Base-by-base conservation (phyloP, 2,888 invertebrate species). In the Thereva unica region DNA sequence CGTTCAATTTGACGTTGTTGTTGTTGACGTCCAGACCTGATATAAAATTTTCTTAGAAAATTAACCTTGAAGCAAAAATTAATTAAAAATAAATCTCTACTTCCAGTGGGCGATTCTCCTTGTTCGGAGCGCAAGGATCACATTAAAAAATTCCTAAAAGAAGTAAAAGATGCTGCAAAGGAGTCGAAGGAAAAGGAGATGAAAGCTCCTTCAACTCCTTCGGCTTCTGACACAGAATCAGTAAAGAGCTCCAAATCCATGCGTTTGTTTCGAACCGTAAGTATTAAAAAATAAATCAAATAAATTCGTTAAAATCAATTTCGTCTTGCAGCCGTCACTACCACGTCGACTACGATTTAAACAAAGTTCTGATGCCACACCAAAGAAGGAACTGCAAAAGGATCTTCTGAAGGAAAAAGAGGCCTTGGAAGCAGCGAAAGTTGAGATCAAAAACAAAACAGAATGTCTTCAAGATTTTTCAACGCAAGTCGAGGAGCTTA, bases 371-470 rank as follows among this genome's bases (percentile, higher is more conserved):
- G 75, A 75, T 66, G 76, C 76, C 6, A 80, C 80, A 12, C 80
- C 80, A 3, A 75, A 77, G 40, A 80, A 80, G 70, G 78, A 79
- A 69, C 64, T 71, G 5, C 67, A 78, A 57, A 78, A 79, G 64
- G 84, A 84, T 63, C 80, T 77, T 8, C 71, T 84, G n/a, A 80
- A 82, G 71, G 84, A 84, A 67, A 84, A 84, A 75, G 81, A 80
- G 71, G 80, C 80, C 0, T 73, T 81, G 47, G 66, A 69, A 35
- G 68, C 71, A 5, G 70, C 71, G 6, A 76, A 80, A 66, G 82
- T 83, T 23, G 85, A 85, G 75, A 83, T 84, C 68, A 81, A 82
- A 69, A 82, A 82, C 70, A 85, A 85, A 78, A 84, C 83, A 70
- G 78, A 80, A 63, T 79, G 78, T 42, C 82, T 85, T 53, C 80